Evolutionary conservation across 2,888 invertebrate genomes (phyloP).

Genomic region (Mesopsocus fuscifrons): DNA sequence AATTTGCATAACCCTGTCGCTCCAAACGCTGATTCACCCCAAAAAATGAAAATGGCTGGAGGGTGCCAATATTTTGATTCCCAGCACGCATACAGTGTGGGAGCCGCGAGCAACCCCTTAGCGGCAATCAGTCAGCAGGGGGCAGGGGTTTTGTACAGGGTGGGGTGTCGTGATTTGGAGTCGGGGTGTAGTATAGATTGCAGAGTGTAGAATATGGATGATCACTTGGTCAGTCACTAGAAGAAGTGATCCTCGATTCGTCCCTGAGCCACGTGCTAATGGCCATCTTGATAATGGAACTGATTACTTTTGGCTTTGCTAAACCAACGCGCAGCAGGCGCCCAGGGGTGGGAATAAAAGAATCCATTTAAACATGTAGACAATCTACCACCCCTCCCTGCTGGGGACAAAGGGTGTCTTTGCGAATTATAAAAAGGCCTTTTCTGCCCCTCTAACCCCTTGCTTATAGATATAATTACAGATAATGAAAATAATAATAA

Average conservation of each 20-base stretch:
- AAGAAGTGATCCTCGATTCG: background rate
- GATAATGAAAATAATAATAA: constrained; percentile 10
- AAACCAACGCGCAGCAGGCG: constrained; percentile 9
- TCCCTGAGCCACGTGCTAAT: constrained; percentile 10
- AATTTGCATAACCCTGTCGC: too few species aligned
- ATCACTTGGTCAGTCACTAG: too few species aligned
- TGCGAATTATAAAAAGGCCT: background rate
- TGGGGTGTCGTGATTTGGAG: background rate
- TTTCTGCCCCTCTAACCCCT: background rate
- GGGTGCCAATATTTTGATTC: too few species aligned
- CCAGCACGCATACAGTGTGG: too few species aligned
- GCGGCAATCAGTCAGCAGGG: background rate
- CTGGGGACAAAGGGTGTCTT: constrained; percentile 8
- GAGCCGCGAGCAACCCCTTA: background rate
- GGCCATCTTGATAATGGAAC: constrained; percentile 9
- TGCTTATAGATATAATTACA: constrained; percentile 5
- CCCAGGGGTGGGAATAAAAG: constrained; percentile 2
- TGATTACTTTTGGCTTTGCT: constrained; percentile 10
- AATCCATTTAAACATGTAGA: constrained; percentile 6
- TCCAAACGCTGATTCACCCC: too few species aligned
- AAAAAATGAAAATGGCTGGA: too few species aligned
- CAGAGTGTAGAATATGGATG: too few species aligned
- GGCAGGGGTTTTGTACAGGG: too few species aligned
- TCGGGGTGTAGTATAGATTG: too few species aligned
- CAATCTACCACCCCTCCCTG: constrained; percentile 2